Conservation (phyloP, 2,888 invertebrate genomes). For the Gymnosoma rotundatum region DNA sequence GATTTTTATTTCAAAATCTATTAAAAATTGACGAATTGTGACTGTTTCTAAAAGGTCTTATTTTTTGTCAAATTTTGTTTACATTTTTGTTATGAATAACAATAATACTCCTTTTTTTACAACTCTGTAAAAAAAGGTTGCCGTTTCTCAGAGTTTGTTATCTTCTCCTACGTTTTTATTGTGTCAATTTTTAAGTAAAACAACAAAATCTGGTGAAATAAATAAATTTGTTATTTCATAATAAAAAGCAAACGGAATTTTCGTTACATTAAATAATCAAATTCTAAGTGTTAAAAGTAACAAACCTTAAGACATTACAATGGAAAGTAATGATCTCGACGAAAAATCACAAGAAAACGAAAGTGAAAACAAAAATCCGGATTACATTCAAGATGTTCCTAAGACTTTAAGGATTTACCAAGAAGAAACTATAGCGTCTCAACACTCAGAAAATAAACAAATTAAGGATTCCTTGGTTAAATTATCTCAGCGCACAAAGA, state of each 20-base stretch:
- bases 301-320: neutral
- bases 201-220: slow-evolving; percentile 16
- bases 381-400: neutral
- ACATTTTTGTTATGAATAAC: no score
- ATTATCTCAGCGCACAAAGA: slow-evolving; percentile 50
- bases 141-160: no score
- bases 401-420: neutral
- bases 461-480: slow-evolving; percentile 20
- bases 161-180: no score
- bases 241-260: slow-evolving; percentile 3
- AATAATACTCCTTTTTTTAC: no score
- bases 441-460: neutral
- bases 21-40: no score
- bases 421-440: neutral
- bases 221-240: slow-evolving; percentile 29
- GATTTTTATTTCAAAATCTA: no score
- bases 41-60: no score
- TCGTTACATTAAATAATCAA: neutral
- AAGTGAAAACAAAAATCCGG: neutral
- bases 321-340: slow-evolving; percentile 36
- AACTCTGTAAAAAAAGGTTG: no score
- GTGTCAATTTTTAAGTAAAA: neutral
- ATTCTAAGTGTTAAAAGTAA: neutral
- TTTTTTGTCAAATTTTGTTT: no score
- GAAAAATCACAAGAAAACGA: neutral